phyloP scores from a whole-genome alignment of 2,113 vertebrate genomes.

The Marmota monax region DNA sequence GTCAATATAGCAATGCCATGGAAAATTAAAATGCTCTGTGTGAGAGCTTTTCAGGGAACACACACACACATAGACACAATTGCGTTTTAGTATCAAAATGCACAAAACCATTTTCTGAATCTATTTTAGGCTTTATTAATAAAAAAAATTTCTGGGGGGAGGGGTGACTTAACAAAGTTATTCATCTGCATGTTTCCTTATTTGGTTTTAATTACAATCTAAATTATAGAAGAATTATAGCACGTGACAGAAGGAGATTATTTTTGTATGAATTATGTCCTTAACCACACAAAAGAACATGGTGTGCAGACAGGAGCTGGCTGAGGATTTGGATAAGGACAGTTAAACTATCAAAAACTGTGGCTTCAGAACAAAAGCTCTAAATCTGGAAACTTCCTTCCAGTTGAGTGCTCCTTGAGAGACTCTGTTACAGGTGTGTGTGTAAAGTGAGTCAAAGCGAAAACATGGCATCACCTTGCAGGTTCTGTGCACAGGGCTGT shows the following conservation, averaged over 20 bases:
- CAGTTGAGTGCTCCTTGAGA: not conserved
- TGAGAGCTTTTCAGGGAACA: conserved; percentile 76
- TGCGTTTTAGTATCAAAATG: conserved; percentile 75
- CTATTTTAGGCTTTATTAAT: conserved; percentile 73
- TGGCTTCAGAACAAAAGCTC: conserved; percentile 36
- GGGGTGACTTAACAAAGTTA: conserved; percentile 59
- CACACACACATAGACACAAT: not conserved
- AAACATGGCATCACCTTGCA: not conserved
- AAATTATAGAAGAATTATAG: conserved; percentile 79
- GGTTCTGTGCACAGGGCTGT: not conserved
- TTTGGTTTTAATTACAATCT: conserved; percentile 76
- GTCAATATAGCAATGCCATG: conserved; percentile 86
- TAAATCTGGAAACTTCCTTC: conserved; percentile 32
- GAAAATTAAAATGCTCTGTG: conserved; percentile 89
- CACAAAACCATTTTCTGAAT: conserved; percentile 66
- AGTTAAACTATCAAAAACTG: conserved; percentile 27
- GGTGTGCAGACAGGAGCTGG: not conserved
- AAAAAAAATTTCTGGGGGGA: conserved; percentile 73
- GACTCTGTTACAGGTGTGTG: not conserved
- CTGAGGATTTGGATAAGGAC: conserved; percentile 38
- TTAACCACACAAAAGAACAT: conserved; percentile 57
- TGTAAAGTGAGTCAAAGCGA: not conserved
- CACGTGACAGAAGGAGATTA: conserved; percentile 27
- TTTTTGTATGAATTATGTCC: conserved; percentile 48
- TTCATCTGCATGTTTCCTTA: conserved; percentile 64